Evolutionary conservation across 2,113 vertebrate species (phyloP), one percentile per base, ranked within the genome.

Genomic region (Coracopsis vasa): DNA sequence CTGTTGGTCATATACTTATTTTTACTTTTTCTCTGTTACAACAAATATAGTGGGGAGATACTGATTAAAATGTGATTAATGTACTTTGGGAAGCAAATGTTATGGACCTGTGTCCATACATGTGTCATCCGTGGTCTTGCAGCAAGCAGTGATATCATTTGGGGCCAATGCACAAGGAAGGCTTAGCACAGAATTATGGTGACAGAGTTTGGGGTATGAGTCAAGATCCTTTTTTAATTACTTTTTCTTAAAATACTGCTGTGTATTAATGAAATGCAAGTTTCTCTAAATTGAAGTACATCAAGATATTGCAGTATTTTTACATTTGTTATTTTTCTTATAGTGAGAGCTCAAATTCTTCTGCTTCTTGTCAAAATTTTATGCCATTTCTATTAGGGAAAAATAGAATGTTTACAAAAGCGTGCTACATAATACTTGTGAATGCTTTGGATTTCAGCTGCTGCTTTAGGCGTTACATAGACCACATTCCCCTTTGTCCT

Each of bases 21-120:
- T 80, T 64, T 31, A n/a, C 18, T 41, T n/a, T 72, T 48, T 62
- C 2, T 62, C 12, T 86, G 10, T 54, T 54, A 12, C 11, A 54
- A 13, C 5, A 0, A 56, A 2, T 45, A 20, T 4, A 51, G 4
- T 28, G 1, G 56, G 13, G 53, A 21, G 20, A 27, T 69, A 65
- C 13, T 65, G 29, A 37, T 72, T 50, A 48, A 81, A 65, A 70
- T 41, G 20, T 70, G 29, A 58, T 75, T 85, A 51, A 70, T 3
- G 19, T 60, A 16, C 45, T 78, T 61, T 21, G 17, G 78, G 60
- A 87, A 62, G 72, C 5, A 73, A 54, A 31, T 48, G 45, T 60
- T 42, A 37, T 41, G 24, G 58, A 37, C 13, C 56, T 39, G 2
- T 66, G 11, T 7, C 56, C 31, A 31, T 66, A 23, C n/a, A 37